Evolutionary conservation across 2,888 invertebrate species (phyloP).

Genomic region (Tiliacea citrago): DNA sequence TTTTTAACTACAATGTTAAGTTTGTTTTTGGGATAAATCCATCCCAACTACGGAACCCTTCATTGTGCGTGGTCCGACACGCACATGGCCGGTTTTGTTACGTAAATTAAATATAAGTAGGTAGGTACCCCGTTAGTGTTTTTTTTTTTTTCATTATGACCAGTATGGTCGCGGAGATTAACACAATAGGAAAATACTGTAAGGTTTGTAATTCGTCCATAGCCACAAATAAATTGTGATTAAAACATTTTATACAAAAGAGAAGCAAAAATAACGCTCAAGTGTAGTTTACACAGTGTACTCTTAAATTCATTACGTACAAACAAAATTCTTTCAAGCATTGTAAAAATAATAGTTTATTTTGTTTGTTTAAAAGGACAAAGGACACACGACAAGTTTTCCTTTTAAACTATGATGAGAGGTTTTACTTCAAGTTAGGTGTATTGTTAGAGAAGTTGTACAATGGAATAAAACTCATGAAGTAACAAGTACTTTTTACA

Average conservation of each 20-base stretch:
- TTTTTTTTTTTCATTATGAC: too few relatives aligned
- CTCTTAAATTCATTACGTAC: slow-evolving; percentile 46
- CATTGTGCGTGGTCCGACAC: too few relatives aligned
- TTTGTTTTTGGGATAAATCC: too few relatives aligned
- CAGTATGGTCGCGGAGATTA: too few relatives aligned
- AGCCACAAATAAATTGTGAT: background rate
- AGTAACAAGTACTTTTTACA: background rate
- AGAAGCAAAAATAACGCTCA: slow-evolving; percentile 2
- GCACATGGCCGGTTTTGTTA: too few relatives aligned
- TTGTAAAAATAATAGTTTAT: slow-evolving; percentile 56
- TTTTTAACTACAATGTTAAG: too few relatives aligned
- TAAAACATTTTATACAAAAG: slow-evolving; percentile 13
- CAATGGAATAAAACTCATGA: slow-evolving; percentile 40
- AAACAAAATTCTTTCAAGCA: slow-evolving; percentile 40
- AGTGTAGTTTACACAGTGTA: slow-evolving; percentile 38
- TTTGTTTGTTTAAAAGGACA: slow-evolving; percentile 33
- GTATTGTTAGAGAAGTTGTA: slow-evolving; percentile 15
- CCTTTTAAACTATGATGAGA: slow-evolving; percentile 37
- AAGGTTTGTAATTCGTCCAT: background rate
- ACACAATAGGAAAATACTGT: too few relatives aligned
- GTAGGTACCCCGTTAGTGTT: too few relatives aligned
- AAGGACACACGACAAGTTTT: slow-evolving; percentile 35
- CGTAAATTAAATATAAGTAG: too few relatives aligned
- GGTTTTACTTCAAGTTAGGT: slow-evolving; percentile 48
- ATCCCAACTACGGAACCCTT: too few relatives aligned